Percentiles rank a stretch among this genome's conserved stretches.
Conservation (phyloP, 2,113 vertebrate genomes). For the Campylomormyrus tamandua region DNA sequence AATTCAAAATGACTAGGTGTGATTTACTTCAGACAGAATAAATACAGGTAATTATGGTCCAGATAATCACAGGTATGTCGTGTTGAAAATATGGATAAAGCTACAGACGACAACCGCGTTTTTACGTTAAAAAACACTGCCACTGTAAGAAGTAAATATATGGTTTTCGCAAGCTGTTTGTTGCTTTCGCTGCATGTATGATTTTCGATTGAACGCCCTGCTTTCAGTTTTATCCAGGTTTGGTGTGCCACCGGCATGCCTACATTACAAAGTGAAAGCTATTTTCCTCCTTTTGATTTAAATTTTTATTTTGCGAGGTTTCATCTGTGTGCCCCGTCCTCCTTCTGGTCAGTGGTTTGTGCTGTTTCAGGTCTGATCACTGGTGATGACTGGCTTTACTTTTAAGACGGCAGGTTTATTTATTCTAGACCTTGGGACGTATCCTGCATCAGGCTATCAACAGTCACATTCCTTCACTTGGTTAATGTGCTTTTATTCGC, state of each 20-base stretch:
- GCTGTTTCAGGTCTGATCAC: not conserved
- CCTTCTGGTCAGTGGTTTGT: not conserved
- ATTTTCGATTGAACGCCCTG: not conserved
- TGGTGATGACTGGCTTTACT: not conserved
- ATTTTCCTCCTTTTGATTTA: not conserved
- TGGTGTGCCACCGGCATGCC: not conserved
- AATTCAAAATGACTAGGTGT: not conserved
- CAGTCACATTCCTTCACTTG: not conserved
- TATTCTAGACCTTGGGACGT: not conserved
- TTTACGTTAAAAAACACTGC: not conserved
- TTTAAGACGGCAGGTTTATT: not conserved
- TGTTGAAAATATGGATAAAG: not conserved
- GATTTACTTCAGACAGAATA: not conserved
- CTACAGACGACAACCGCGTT: not conserved
- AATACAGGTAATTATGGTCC: not conserved
- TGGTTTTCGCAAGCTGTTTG: not conserved
- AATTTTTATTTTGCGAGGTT: not conserved
- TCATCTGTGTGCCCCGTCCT: not conserved
- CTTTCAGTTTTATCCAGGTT: not conserved
- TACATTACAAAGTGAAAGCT: not conserved
- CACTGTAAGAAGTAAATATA: not conserved
- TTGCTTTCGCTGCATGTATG: not conserved
- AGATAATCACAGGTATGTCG: not conserved
- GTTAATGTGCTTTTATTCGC: not conserved
- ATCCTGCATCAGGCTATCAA: not conserved